Conservation (phyloP, 1,140 invertebrate genomes). For the Drosophila ercepeae region DNA sequence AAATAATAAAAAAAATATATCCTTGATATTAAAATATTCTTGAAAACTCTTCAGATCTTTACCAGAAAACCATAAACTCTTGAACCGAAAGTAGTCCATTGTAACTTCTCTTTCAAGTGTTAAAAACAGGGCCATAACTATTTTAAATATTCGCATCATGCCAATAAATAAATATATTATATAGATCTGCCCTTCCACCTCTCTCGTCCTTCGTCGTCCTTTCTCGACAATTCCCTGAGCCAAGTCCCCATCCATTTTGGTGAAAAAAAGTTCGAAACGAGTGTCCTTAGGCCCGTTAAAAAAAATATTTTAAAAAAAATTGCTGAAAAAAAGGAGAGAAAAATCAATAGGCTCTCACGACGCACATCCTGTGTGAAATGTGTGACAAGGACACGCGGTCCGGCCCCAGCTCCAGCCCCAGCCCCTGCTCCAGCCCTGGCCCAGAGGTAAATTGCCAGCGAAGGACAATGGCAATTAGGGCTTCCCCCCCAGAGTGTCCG, state of each 20-base stretch:
- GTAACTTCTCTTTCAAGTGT: no score
- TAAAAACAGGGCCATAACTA: no score
- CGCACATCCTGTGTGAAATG: slow-evolving; percentile 48
- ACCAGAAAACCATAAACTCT: no score
- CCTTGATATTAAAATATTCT: no score
- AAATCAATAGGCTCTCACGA: slow-evolving; percentile 66
- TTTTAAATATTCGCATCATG: slow-evolving; percentile 11
- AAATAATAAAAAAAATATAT: no score
- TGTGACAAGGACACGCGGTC: slow-evolving; percentile 53
- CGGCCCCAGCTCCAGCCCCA: slow-evolving; percentile 2
- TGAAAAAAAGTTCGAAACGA: slow-evolving; percentile 3
- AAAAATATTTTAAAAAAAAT: slow-evolving; percentile 1
- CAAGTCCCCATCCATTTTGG: neutral
- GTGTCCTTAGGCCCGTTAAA: slow-evolving; percentile 36
- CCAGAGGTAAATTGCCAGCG: slow-evolving; percentile 35
- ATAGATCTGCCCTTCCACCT: neutral
- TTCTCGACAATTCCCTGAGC: neutral
- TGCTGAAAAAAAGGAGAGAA: slow-evolving; percentile 10
- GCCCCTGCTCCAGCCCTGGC: slow-evolving; percentile 2
- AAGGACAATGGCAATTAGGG: slow-evolving; percentile 55
- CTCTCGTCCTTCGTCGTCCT: neutral
- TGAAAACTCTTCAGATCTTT: no score
- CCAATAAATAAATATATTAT: neutral
- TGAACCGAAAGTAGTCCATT: no score
- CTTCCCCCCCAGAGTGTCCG: neutral